Evolutionary conservation across 1,140 invertebrate genomes (phyloP).

Genomic region (Aplysia californica): DNA sequence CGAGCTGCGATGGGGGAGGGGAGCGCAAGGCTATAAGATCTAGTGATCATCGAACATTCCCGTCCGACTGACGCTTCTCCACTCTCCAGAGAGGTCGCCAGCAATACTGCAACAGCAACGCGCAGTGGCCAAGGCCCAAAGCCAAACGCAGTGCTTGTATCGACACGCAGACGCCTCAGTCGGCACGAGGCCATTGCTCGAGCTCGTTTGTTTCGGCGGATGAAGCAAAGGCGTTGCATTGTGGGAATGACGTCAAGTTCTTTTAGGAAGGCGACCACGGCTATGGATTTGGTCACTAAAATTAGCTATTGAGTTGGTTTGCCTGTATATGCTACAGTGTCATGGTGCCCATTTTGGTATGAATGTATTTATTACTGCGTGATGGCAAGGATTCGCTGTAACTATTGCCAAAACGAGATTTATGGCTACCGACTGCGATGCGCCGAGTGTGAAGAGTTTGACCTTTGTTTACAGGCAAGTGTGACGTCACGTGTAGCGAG

Average conservation of each 20-base stretch:
- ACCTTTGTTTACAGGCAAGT: constrained; percentile 91
- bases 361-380: constrained; percentile 23
- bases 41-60: no score
- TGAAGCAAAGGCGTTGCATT: background rate
- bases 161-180: no score
- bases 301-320: background rate
- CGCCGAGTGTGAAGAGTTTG: constrained; percentile 78
- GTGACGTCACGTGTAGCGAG: constrained; percentile 60
- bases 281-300: background rate
- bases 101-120: no score
- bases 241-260: constrained; percentile 9
- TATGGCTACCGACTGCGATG: constrained; percentile 87
- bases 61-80: no score
- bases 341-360: background rate
- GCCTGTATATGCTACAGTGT: background rate
- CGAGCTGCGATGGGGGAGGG: no score
- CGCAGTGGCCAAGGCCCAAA: no score
- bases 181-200: background rate
- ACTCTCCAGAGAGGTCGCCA: no score
- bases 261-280: background rate
- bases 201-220: background rate
- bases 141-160: no score
- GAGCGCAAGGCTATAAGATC: no score
- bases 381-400: constrained; percentile 85
- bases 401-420: constrained; percentile 92